Base-by-base conservation (phyloP, 2,113 vertebrate genomes). In the Pluvianellus socialis region DNA sequence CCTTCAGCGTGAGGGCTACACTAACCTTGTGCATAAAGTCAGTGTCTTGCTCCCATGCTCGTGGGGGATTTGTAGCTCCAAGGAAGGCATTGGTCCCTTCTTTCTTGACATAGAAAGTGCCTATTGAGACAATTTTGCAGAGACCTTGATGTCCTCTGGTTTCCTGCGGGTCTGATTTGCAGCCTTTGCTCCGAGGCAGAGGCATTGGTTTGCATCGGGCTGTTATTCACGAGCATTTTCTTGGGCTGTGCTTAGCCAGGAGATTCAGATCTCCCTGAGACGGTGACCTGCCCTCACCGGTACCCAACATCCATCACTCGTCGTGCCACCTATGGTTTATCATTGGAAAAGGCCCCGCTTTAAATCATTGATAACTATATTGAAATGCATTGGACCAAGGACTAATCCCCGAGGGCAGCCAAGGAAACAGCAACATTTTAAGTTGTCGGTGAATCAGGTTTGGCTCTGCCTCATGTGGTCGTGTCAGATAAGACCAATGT, bases 401-500 rank as follows among this genome's bases (percentile, higher is more conserved):
- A 84, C 38, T 96, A 71, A 96, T 55, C 61, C 89, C 80, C 0
- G 1, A 81, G 52, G 38, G 86, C 5, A 81, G 33, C 68, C 73
- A 89, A 81, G 93, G 83, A 80, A 96, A 89, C 38, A 4, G 80
- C 63, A 79, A 63, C 47, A 13, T 52, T 79, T 87, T 27, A 67
- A 84, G 28, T 3, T 84, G 38, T 44, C 1, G 0, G 42, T 1
- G 2, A 74, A 67, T 40, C n/a, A 44, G 47, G 65, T 79, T 89
- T 79, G 47, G 50, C 80, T 91, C 68, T 96, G 65, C 80, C 56
- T 94, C 44, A 2, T 50, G 32, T 77, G 79, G 91, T 45, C 2
- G 0, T 45, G 68, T 47, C 65, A 95, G 94, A 91, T 91, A 95
- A 94, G 76, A 67, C 38, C 79, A 77, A 84, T 89, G 84, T 96